Base-by-base conservation (phyloP, 1,140 invertebrate species). In the Cyclargus thomasi region DNA sequence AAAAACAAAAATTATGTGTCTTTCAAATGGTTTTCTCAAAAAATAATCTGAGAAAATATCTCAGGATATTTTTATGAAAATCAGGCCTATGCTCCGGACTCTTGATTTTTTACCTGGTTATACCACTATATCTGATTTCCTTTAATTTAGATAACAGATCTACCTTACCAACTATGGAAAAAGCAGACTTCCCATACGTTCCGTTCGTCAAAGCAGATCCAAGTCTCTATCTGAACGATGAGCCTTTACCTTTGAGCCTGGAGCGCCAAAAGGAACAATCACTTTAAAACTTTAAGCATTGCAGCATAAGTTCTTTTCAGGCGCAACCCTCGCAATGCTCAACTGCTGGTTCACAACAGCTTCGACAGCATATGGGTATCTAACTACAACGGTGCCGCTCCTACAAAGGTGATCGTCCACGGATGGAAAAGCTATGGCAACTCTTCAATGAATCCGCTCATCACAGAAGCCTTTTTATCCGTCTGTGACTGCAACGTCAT, bases 401-500 rank as follows among this genome's bases (percentile, higher is more conserved):
- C 74, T 1, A 68, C 74, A 0, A 78, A 78, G 16, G 79, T 82
- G 0, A 69, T 85, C 14, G 74, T 77, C 1, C 84, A 86, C 35
- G 83, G 83, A 11, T 84, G 78, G 75, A 80, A 72, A 66, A 77
- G 68, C 66, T 74, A 78, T 55, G 83, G 81, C 22, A 75, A 74
- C 22, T 70, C 74, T 0, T 53, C 62, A 0, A 65, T 76, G 14
- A 82, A 78, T 22, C 53, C 72, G 20, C 5, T 68, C 0, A 72
- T 80, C 39, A 78, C 67, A 3, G 64, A 69, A 18, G 92, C 88
- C 16, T 92, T 91, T 39, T 74, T 93, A 2, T 67, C 67, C 0
- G 78, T 79, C 10, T 81, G 81, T 2, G 88, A 92, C 63, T 86
- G 83, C 20, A 94, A 94, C 64, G 86, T 94, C 2, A 92, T 94